Base-by-base conservation (phyloP, 2,797 vertebrate genomes). In the Rhinichthys osculus region DNA sequence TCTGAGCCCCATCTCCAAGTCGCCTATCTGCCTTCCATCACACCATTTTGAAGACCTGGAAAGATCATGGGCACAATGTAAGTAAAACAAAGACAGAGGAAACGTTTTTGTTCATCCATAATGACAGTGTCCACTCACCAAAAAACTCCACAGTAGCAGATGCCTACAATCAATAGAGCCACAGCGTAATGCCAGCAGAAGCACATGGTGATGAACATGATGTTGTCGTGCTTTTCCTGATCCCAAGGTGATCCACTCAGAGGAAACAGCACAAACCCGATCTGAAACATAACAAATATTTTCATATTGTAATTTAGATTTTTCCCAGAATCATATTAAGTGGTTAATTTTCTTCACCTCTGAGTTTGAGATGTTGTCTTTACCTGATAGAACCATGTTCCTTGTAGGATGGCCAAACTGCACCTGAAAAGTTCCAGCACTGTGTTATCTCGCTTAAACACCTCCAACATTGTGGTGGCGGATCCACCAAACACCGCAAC, bases 351-450 rank as follows among this genome's bases (percentile, higher is more conserved):
- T 33, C 27, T 74, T 74, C 16, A 66, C 14, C 73, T 54, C 7
- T 2, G 4, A 66, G 19, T 19, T 66, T 33, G 21, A 16, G 27
- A 6, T 83, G 30, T 85, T 64, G 5, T 30, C 21, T 33, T 90
- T 85, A 99, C 98, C 97, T 99, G 97, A 94, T 96, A 99, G 93
- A 99, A 98, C 98, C 98, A 99, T 0, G 97, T 95, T 33, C 98
- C 98, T 90, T 99, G 97, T 47, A 97, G 90, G 33, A 99, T 94
- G 89, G 96, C 86, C 27, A 97, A 21, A 17, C 93, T 93, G 0
- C 93, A 92, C 44, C 95, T 89, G 62, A 98, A 91, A 52, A 98
- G 91, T 89, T 98, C 96, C 90, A 99, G 88, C 87, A 98, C 64
- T 0, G 96, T 83, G 87, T 97, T 95, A 90, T 96, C 92, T 1